Conservation (phyloP, 1,140 invertebrate genomes). For the Cephus cinctus region DNA sequence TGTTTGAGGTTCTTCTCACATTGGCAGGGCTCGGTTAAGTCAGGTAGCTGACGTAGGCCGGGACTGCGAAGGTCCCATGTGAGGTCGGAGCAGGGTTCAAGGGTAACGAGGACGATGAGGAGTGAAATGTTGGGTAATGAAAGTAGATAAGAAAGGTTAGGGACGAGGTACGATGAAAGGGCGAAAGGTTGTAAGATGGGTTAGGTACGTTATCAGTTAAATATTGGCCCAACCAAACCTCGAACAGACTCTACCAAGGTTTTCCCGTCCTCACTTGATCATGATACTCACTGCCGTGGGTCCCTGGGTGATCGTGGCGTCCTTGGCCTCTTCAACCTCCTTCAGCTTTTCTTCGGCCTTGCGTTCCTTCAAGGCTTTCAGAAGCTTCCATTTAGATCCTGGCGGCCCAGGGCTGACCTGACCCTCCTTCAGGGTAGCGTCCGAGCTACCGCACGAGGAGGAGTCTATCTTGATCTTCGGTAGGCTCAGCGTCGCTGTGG, state of each 20-base stretch:
- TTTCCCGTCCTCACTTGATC: slow-evolving; percentile 54
- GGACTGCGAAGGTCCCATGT: too few relatives aligned
- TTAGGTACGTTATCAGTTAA: too few relatives aligned
- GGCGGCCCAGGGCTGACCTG: slow-evolving; percentile 59
- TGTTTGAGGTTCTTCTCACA: too few relatives aligned
- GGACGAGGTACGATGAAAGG: too few relatives aligned
- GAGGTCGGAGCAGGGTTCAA: too few relatives aligned
- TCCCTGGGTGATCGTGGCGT: slow-evolving; percentile 43
- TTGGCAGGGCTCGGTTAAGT: too few relatives aligned
- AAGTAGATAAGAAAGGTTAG: too few relatives aligned
- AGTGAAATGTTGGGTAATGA: too few relatives aligned
- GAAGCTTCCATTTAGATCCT: slow-evolving; percentile 84
- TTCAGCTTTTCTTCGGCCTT: slow-evolving; percentile 83
- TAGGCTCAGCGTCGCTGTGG: slow-evolving; percentile 49
- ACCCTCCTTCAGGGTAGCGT: slow-evolving; percentile 45
- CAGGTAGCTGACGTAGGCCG: too few relatives aligned
- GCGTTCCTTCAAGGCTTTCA: slow-evolving; percentile 84
- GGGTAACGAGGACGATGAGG: too few relatives aligned
- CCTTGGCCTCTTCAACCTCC: slow-evolving; percentile 61
- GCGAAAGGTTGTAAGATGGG: too few relatives aligned
- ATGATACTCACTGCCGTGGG: slow-evolving; percentile 52
- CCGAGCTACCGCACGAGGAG: slow-evolving; percentile 43
- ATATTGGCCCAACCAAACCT: slow-evolving; percentile 33
- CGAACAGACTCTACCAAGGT: slow-evolving; percentile 47
- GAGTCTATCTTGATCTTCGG: slow-evolving; percentile 59